Conservation (phyloP, 92 coral and sea anemone genomes). For the Plumapathes pennacea region DNA sequence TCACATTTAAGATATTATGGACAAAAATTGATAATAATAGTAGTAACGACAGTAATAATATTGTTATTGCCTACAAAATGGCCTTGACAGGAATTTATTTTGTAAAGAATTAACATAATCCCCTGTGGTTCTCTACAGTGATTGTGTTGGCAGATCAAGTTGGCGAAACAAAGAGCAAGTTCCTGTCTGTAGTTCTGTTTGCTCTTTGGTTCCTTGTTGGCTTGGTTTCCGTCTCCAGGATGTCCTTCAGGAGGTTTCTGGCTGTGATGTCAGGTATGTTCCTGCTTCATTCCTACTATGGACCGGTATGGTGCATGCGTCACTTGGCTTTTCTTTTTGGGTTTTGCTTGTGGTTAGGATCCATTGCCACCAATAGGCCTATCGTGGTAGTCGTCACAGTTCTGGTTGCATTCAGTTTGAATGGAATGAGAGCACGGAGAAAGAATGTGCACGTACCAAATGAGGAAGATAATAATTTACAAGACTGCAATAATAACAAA, state of each 20-base stretch:
- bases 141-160: constrained; percentile 56
- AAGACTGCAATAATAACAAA: no score
- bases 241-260: constrained; percentile 85
- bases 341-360: constrained; percentile 75
- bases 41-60: no score
- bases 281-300: constrained; percentile 79
- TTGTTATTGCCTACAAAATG: no score
- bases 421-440: constrained; percentile 74
- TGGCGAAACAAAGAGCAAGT: constrained; percentile 62
- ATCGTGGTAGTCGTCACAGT: constrained; percentile 77
- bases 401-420: constrained; percentile 60
- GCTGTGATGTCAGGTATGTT: constrained; percentile 73
- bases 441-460: no score
- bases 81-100: no score
- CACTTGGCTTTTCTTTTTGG: constrained; percentile 76
- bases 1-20: no score
- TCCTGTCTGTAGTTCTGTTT: constrained; percentile 66
- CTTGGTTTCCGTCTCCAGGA: constrained; percentile 61
- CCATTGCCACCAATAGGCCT: constrained; percentile 70
- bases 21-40: no score
- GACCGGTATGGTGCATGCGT: constrained; percentile 82
- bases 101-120: no score
- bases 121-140: constrained; percentile 55
- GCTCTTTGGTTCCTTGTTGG: constrained; percentile 68
- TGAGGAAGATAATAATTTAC: no score